Conservation (phyloP, 2,888 invertebrate species). For the Philopedon plagiatum region DNA sequence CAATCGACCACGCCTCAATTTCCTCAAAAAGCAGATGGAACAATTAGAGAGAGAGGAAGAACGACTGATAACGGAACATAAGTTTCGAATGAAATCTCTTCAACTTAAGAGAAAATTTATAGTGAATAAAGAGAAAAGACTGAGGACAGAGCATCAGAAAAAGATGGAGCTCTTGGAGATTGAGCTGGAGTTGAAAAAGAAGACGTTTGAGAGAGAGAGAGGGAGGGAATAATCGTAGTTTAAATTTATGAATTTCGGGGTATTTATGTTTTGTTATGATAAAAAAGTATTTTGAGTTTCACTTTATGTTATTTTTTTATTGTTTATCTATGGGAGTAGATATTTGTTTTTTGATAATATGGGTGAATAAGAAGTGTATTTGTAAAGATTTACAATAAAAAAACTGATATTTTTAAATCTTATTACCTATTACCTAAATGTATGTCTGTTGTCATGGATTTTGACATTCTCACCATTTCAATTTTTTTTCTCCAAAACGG, state of each 20-base stretch:
- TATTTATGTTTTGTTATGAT: neutral
- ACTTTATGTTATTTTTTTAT: too few species aligned
- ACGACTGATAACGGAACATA: conserved; percentile 36
- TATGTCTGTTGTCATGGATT: too few species aligned
- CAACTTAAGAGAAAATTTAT: conserved; percentile 32
- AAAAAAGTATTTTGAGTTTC: too few species aligned
- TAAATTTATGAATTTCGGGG: too few species aligned
- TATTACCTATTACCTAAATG: too few species aligned
- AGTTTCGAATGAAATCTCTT: conserved; percentile 32
- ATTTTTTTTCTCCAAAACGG: too few species aligned
- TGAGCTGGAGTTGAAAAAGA: conserved; percentile 37
- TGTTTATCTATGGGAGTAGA: too few species aligned
- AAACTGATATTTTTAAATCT: too few species aligned
- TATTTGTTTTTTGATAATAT: too few species aligned
- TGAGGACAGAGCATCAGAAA: conserved; percentile 36
- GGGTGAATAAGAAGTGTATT: too few species aligned
- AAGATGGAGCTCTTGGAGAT: conserved; percentile 40
- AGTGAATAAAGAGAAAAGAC: conserved; percentile 35
- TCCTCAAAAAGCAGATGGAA: conserved; percentile 39
- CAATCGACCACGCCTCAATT: conserved; percentile 35
- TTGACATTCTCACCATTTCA: too few species aligned
- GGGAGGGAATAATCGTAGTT: neutral
- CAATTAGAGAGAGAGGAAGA: conserved; percentile 42
- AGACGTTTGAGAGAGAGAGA: neutral
- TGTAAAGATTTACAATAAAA: too few species aligned